These are phyloP conservation scores for Synergus laeviventris DNA, from an alignment of 2,888 invertebrate species.

Conservation along the genomic window DNA sequence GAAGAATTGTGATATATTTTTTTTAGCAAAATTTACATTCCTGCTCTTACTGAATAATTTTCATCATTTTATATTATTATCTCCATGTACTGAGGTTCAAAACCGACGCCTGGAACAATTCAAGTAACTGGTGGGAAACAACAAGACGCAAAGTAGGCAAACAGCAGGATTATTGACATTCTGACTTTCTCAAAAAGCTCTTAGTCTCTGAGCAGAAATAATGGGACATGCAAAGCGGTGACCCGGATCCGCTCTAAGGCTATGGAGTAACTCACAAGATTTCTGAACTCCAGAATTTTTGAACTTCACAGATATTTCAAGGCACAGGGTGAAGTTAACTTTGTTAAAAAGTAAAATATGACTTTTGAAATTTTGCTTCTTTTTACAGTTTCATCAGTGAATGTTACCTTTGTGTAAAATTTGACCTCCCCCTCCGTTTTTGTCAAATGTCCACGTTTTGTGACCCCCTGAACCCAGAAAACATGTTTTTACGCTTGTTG, in stretches of 20 bases:
- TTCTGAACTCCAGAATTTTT: background rate
- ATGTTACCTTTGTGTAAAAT: too few species aligned
- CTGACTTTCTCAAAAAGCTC: slow-evolving; percentile 38
- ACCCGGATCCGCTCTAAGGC: slow-evolving; percentile 31
- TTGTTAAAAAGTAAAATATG: background rate
- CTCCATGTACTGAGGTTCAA: background rate
- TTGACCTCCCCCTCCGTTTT: too few species aligned
- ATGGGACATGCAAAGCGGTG: slow-evolving; percentile 32
- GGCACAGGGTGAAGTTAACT: background rate
- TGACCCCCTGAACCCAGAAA: too few species aligned
- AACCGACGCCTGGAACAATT: background rate
- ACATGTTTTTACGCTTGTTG: too few species aligned
- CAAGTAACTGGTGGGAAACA: slow-evolving; percentile 22
- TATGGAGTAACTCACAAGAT: slow-evolving; percentile 1
- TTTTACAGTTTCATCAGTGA: too few species aligned
- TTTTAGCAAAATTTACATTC: slow-evolving; percentile 8
- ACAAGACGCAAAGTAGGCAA: slow-evolving; percentile 31
- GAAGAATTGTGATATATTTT: slow-evolving; percentile 22
- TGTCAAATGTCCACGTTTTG: too few species aligned
- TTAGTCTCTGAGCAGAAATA: slow-evolving; percentile 36
- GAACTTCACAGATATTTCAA: slow-evolving; percentile 18
- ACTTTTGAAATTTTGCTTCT: background rate
- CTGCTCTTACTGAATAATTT: slow-evolving; percentile 27
- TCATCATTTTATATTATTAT: slow-evolving; percentile 22
- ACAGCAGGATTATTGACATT: slow-evolving; percentile 36